Percentiles rank a stretch among this genome's conserved stretches.
Evolutionary conservation across 2,797 vertebrate species (phyloP).

Genomic region (Sebastes iracundus): DNA sequence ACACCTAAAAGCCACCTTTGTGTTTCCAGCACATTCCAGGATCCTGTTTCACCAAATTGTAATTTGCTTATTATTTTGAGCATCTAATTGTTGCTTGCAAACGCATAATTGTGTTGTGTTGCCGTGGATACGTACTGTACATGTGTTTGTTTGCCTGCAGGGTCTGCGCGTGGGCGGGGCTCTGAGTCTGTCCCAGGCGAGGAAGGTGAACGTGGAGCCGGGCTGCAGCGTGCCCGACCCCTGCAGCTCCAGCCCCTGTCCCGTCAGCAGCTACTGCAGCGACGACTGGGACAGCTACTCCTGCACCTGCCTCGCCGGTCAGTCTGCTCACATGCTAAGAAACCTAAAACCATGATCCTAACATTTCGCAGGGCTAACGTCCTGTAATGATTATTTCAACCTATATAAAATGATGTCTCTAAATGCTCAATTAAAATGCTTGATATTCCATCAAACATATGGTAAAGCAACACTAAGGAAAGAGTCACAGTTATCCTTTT

Average conservation of each 20-base stretch:
- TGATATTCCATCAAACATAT: neutral
- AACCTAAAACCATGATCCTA: neutral
- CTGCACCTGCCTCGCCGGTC: conserved; percentile 91
- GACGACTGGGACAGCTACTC: conserved; percentile 92
- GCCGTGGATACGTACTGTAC: neutral
- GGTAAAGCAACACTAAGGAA: neutral
- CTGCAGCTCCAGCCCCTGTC: conserved; percentile 90
- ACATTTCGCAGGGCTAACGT: neutral
- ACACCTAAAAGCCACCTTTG: neutral
- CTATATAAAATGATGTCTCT: neutral
- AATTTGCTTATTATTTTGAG: neutral
- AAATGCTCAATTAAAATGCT: neutral
- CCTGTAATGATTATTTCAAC: neutral
- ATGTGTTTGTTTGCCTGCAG: conserved; percentile 67
- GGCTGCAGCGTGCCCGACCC: conserved; percentile 91
- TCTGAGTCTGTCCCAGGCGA: conserved; percentile 84
- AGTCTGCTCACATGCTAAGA: conserved; percentile 4
- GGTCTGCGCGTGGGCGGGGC: conserved; percentile 87
- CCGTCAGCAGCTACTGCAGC: conserved; percentile 90
- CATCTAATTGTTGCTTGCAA: neutral
- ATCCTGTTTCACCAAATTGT: neutral
- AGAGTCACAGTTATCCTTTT: neutral
- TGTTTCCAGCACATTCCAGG: neutral
- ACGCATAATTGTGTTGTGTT: neutral
- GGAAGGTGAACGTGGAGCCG: conserved; percentile 85